A percentile compares a stretch with the other conserved stretches of the same genome.
Evolutionary conservation across 2,113 vertebrate genomes (phyloP).

Genomic region (Pavo muticus): DNA sequence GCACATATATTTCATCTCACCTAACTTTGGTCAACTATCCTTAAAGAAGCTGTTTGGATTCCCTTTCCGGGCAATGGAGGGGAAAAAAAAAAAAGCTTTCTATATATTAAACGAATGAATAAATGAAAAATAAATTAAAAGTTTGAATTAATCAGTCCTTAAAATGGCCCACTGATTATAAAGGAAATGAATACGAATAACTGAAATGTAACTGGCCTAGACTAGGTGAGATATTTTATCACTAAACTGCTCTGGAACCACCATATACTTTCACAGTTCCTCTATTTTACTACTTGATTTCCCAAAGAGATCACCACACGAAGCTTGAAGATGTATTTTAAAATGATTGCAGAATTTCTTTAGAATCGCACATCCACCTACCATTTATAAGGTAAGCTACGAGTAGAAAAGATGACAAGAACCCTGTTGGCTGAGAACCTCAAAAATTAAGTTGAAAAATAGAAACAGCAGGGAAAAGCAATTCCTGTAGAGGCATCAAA

Average conservation of each 20-base stretch:
- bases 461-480: not conserved
- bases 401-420: not conserved
- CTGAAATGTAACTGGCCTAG: not conserved
- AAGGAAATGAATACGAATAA: not conserved
- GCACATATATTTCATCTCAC: not conserved
- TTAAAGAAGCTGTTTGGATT: not conserved
- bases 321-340: not conserved
- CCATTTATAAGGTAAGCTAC: not conserved
- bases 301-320: not conserved
- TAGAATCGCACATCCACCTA: not conserved
- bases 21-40: not conserved
- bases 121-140: not conserved
- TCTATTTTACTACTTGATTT: not conserved
- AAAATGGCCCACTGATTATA: not conserved
- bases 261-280: not conserved
- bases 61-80: rapidly evolving
- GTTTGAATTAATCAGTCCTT: not conserved
- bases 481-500: not conserved
- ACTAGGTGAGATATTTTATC: not conserved
- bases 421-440: not conserved
- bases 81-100: not conserved
- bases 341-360: not conserved
- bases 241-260: not conserved
- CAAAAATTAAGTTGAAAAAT: not conserved
- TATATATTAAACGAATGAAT: not conserved